A percentile compares a stretch with the other conserved stretches of the same genome.
Evolutionary conservation across 1,140 invertebrate genomes (phyloP).

Genomic region (Heliconius melpomene): DNA sequence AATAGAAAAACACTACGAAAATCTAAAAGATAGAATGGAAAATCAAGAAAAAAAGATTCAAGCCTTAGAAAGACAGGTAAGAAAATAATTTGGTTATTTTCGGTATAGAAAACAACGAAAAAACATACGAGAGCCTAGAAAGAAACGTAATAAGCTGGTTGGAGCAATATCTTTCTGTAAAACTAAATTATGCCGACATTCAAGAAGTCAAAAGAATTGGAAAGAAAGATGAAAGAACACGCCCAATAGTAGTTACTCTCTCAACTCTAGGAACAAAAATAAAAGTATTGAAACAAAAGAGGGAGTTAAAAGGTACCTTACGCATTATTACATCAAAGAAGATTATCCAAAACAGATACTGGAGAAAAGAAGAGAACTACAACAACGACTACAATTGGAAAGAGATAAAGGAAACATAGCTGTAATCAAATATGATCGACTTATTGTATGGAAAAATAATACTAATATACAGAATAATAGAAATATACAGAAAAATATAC

Average conservation of each 20-base stretch:
- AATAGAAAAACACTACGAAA: constrained; percentile 16
- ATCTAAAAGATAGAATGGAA: constrained; percentile 17
- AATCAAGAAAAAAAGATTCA: constrained; percentile 21
- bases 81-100: constrained; percentile 9
- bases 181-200: constrained; percentile 8
- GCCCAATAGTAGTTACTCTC: constrained; percentile 16
- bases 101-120: constrained; percentile 14
- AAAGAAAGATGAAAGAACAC: constrained; percentile 9
- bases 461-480: no score
- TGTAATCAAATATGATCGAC: no score
- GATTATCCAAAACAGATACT: neutral
- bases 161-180: constrained; percentile 4
- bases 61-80: constrained; percentile 14
- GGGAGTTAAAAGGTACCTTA: no score
- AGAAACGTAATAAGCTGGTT: neutral
- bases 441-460: no score
- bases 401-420: no score
- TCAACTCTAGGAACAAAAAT: constrained; percentile 24
- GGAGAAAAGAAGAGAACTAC: constrained; percentile 8
- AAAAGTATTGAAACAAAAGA: no score
- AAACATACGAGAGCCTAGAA: constrained; percentile 12
- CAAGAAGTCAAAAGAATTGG: constrained; percentile 26
- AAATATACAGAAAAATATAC: no score
- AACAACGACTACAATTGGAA: no score
- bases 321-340: no score